A percentile compares a stretch with the other conserved stretches of the same genome.
These are phyloP conservation scores for Dryomyza anilis DNA, from an alignment of 2,888 invertebrate genomes.

Conservation along the genomic window DNA sequence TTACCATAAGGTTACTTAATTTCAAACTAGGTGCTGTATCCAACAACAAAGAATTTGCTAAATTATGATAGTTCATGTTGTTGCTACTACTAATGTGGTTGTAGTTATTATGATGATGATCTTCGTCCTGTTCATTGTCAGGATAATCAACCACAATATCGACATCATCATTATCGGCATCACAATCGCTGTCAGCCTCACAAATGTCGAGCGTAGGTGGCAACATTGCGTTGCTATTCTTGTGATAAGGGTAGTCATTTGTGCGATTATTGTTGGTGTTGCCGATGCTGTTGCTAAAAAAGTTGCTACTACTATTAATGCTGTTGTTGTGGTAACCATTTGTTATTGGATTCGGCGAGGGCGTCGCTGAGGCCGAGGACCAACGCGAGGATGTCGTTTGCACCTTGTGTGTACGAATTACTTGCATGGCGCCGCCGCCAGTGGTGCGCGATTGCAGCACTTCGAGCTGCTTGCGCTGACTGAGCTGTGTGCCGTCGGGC, in stretches of 20 bases:
- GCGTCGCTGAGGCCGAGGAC: conserved; percentile 43
- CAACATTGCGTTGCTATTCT: conserved; percentile 34
- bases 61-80: conserved; percentile 32
- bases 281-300: conserved; percentile 17
- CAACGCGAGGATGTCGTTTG: conserved; percentile 60
- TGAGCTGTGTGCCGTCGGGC: conserved; percentile 60
- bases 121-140: conserved; percentile 42
- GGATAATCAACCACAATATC: conserved; percentile 27
- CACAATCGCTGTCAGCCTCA: conserved; percentile 34
- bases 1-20: conserved; percentile 62
- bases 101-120: conserved; percentile 28
- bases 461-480: conserved; percentile 66
- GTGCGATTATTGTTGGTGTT: conserved; percentile 33
- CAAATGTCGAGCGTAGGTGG: conserved; percentile 25
- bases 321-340: neutral
- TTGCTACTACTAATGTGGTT: conserved; percentile 32
- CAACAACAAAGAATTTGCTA: conserved; percentile 49
- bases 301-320: neutral
- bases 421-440: conserved; percentile 67
- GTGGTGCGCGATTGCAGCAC: conserved; percentile 73
- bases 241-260: conserved; percentile 38
- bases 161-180: conserved; percentile 7
- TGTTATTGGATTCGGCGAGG: conserved; percentile 16
- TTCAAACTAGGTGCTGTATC: conserved; percentile 59
- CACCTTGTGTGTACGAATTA: conserved; percentile 68